A percentile compares a stretch with the other conserved stretches of the same genome.
These are phyloP conservation scores for Dicyrtomina minuta DNA, from an alignment of 2,888 invertebrate genomes.

Conservation along the genomic window DNA sequence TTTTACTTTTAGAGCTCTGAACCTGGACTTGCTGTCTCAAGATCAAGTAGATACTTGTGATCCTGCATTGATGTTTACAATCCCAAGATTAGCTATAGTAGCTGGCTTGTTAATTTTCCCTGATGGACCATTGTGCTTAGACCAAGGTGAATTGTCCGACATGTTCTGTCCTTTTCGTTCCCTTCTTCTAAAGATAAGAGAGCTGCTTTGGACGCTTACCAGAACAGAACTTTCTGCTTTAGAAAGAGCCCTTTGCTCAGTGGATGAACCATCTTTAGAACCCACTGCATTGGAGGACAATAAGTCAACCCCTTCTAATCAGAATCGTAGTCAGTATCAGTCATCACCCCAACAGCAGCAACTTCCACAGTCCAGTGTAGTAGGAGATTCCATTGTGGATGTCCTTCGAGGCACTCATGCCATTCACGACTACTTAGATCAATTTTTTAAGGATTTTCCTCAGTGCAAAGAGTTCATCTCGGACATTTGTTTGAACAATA, in stretches of 20 bases:
- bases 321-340: constrained; percentile 30
- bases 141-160: constrained; percentile 82
- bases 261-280: constrained; percentile 67
- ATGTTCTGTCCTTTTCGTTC: constrained; percentile 92
- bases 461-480: constrained; percentile 67
- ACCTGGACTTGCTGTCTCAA: constrained; percentile 77
- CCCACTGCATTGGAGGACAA: constrained; percentile 37
- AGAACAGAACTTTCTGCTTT: constrained; percentile 79
- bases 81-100: constrained; percentile 94
- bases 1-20: constrained; percentile 83
- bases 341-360: neutral
- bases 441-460: constrained; percentile 71
- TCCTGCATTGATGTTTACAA: constrained; percentile 98
- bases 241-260: constrained; percentile 86
- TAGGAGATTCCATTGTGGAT: neutral
- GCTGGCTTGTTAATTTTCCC: constrained; percentile 89
- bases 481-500: constrained; percentile 55
- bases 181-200: constrained; percentile 85
- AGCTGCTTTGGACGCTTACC: constrained; percentile 83
- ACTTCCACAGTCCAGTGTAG: constrained; percentile 10
- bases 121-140: constrained; percentile 89
- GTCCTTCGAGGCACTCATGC: constrained; percentile 36
- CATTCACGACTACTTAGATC: constrained; percentile 56
- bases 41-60: constrained; percentile 95
- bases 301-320: constrained; percentile 17